Base-by-base conservation (phyloP, 2,888 invertebrate species). In the Agrochola litura region DNA sequence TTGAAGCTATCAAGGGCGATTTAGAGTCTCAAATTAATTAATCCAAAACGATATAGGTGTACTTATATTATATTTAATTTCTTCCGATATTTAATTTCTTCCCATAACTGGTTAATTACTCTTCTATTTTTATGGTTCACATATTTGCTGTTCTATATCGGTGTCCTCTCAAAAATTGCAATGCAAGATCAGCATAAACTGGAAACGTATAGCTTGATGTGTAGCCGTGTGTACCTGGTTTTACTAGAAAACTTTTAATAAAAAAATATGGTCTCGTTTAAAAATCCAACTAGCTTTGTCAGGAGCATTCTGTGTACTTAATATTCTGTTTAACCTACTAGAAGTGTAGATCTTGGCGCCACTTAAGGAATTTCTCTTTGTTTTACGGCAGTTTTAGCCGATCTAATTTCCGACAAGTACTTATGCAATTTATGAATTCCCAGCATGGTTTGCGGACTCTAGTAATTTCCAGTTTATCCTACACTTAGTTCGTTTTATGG, bases 371-470 rank as follows among this genome's bases (percentile, higher is more conserved):
- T 64, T 73, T 71, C 49, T 58, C 73, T 78, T 81, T 81, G 70
- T 75, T 73, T 77, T 76, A 81, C 64, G 54, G 64, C 56, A 81
- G 81, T 71, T 81, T 79, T 68, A 84, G 75, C 64, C 68, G 65
- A 84, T 81, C 77, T 85, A 76, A 85, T 85, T 84, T 78, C 82
- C 46, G 46, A 61, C 71, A 73, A 80, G 76, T 76, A 65, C 63
- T 66, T 52, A 70, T 65, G 52, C 30, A 73, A 76, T 72, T 80
- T 80, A 76, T 67, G 64, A 84, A 84, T 60, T 70, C 68, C 14
- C 41, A 61, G 19, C 54, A 37, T 49, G n/a, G 73, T 77, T 46
- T 64, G 52, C 66, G 60, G 43, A 49, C 61, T 70, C 16, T 41
- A 54, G 63, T 65, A 73, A 25, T 37, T 79, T 58, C 37, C 60